Evolutionary conservation across 1,140 invertebrate genomes (phyloP), one percentile per base, ranked within the genome.

Genomic region (Psilanteris sp.): DNA sequence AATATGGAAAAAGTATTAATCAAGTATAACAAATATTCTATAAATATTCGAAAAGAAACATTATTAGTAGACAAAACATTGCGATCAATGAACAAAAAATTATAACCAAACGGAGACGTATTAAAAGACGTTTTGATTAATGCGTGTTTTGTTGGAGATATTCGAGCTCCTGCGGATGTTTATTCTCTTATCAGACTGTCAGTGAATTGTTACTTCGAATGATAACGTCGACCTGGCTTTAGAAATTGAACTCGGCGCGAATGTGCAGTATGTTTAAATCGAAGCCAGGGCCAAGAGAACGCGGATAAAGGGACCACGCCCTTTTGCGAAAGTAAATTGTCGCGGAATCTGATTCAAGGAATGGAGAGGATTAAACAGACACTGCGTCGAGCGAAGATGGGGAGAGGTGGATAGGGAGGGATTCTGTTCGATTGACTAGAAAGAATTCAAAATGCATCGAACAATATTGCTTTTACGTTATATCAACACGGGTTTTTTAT

Each of bases 291-390:
- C 27, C 26, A 54, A 31, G 52, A 24, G 20, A 9, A 57, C 43
- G 29, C 57, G 52, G 18, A 46, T 50, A 67, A 41, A 70, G 31
- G 64, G 41, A 14, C 57, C 37, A 66, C 57, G 43, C 50, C 64
- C 64, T 52, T 52, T 43, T 41, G 32, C 26, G 57, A 66, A 55
- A 59, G 64, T 76, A 70, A 76, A 76, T 76, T 59, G 66, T 76
- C 66, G 54, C 27, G 52, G 66, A 48, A 70, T 52, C 43, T 66
- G 64, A 76, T 76, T 76, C 54, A 76, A 64, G 66, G 46, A 50
- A 54, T 22, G 41, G 26, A 20, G 41, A 64, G 67, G 32, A 70
- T 55, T 62, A 67, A 66, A 46, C 24, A 43, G 48, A 57, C 24
- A 70, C 52, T n/a, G n/a, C 20, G 13, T 24, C 66, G 66, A 37